These are phyloP conservation scores for Chaetoderma sp. DNA, from an alignment of 2,888 invertebrate genomes.

Conservation along the genomic window DNA sequence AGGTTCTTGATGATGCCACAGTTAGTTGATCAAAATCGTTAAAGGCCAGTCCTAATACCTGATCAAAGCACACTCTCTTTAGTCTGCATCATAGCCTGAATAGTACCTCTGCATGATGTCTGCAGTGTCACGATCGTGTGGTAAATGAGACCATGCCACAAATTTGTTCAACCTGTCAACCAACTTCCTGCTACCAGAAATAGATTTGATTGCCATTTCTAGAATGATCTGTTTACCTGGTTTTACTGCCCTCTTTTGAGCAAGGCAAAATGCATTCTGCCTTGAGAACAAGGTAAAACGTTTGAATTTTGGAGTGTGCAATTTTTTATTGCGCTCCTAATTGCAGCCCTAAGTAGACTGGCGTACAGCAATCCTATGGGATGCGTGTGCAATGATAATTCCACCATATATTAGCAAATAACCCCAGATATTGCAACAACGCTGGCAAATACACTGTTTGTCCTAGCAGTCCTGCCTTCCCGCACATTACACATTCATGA, in stretches of 20 bases:
- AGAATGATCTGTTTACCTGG: slow-evolving; percentile 22
- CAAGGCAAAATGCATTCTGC: slow-evolving; percentile 22
- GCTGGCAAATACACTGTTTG: no score
- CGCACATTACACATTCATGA: no score
- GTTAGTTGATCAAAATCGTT: slow-evolving; percentile 26
- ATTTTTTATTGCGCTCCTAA: not conserved
- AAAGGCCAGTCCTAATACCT: slow-evolving; percentile 15
- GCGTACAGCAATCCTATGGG: no score
- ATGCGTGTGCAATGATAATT: no score
- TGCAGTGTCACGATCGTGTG: slow-evolving; percentile 12
- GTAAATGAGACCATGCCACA: slow-evolving; percentile 19
- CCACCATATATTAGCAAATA: no score
- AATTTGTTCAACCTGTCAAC: slow-evolving; percentile 17
- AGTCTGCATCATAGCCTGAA: not conserved
- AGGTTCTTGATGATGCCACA: slow-evolving; percentile 13
- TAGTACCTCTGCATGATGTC: slow-evolving; percentile 4
- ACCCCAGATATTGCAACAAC: no score
- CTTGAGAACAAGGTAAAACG: slow-evolving; percentile 11
- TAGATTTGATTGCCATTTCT: slow-evolving; percentile 19
- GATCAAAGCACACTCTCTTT: not conserved
- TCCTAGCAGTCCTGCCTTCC: no score
- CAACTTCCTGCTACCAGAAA: slow-evolving; percentile 25
- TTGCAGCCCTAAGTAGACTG: no score
- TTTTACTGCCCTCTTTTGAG: slow-evolving; percentile 13
- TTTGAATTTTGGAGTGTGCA: slow-evolving; percentile 1